Evolutionary conservation across 1,140 invertebrate species (phyloP).

Genomic region (honey bee (Apis mellifera)): Amel_HAv3.1 CM009932.2:11049501-11050000

Average conservation of each 20-base stretch:
- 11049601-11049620: conserved; percentile 9
- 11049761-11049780: conserved; percentile 24
- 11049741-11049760: neutral
- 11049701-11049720: neutral
- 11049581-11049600: neutral
- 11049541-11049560: conserved; percentile 66
- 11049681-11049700: neutral
- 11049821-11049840: neutral
- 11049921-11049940: neutral
- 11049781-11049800: conserved; percentile 10
- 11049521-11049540: conserved; percentile 62
- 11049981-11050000: neutral
- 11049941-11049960: neutral
- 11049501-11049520: conserved; percentile 64
- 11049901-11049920: neutral
- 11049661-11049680: conserved; percentile 26
- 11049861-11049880: conserved; percentile 26
- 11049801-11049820: neutral
- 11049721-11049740: neutral
- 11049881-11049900: neutral
- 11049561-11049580: conserved; percentile 24
- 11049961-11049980: conserved; percentile 1
- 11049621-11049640: conserved; percentile 24
- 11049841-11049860: conserved; percentile 12
- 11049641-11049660: conserved; percentile 12